These are phyloP conservation scores for Lagodon rhomboides DNA, from an alignment of 2,797 vertebrate genomes.

Conservation along the genomic window DNA sequence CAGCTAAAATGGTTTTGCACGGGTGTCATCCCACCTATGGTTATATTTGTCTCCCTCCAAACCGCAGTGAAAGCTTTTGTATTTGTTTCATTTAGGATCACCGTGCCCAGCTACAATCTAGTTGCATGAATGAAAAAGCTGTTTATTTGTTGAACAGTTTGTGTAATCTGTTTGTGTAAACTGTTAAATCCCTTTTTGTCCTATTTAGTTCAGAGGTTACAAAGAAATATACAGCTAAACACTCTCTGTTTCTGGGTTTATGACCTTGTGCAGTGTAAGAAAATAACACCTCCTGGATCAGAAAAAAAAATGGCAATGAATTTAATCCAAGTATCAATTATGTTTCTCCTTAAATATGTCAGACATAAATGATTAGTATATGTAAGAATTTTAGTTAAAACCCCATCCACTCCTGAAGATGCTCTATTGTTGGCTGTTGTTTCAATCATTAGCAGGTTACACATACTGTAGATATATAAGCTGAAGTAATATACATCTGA, in stretches of 20 bases:
- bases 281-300: not conserved
- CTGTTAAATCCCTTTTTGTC: no score
- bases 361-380: not conserved
- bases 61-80: not conserved
- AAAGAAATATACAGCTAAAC: not conserved
- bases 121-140: not conserved
- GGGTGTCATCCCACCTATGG: not conserved
- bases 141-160: not conserved
- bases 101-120: not conserved
- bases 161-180: not conserved
- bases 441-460: not conserved
- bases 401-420: not conserved
- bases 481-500: not conserved
- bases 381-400: no score
- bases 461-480: not conserved
- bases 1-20: constrained; percentile 9
- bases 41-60: not conserved
- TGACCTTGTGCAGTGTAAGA: not conserved
- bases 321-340: not conserved
- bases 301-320: not conserved
- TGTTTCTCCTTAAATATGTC: not conserved
- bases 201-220: no score
- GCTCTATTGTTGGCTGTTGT: not conserved
- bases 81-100: constrained; percentile 1
- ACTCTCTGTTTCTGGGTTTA: not conserved